Evolutionary conservation across 2,113 vertebrate genomes (phyloP), one percentile per base, ranked within the genome.

Genomic region (Stomatorhinus ivindoensis): DNA sequence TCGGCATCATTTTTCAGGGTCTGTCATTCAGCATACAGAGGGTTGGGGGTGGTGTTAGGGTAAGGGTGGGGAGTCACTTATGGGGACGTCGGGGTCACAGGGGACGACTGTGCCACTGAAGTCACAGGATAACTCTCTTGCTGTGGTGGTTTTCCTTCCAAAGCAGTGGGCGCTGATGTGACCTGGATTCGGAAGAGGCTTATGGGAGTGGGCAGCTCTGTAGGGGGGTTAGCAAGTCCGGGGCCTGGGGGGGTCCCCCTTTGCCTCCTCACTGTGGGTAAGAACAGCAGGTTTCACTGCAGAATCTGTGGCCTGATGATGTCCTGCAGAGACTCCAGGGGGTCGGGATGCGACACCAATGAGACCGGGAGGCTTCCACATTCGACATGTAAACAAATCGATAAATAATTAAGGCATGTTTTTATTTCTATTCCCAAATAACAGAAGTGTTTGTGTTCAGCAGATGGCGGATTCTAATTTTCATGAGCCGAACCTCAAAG

Each of bases 381-480:
- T 5, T 42, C 73, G 17, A 80, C 73, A 42, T 15, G 2, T 42
- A 80, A 42, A 86, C 11, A 35, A 53, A 31, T 53, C 11, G 47
- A 86, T 50, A 86, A 86, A 50, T 51, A 50, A 50, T n/a, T 50
- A 86, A 50, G 44, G 9, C 31, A 10, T 46, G 42, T 88, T 39
- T 88, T 5, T 13, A 80, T 88, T 88, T 55, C 46, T 21, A 88
- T 24, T 76, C 46, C 42, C n/a, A 19, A 76, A 80, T 53, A 82
- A 53, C 69, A 50, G 69, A 73, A 88, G 69, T 82, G 88, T 88
- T 80, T 88, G 47, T 27, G 5, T 17, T 24, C 21, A 73, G 24
- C 88, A 88, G 88, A 88, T 88, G 69, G 88, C 9, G 24, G 88
- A 19, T 50, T 82, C 13, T 53, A 48, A 35, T 51, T 80, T 47